Evolutionary conservation across 2,888 invertebrate species (phyloP).

Genomic region (Trichogramma dendrolimi): DNA sequence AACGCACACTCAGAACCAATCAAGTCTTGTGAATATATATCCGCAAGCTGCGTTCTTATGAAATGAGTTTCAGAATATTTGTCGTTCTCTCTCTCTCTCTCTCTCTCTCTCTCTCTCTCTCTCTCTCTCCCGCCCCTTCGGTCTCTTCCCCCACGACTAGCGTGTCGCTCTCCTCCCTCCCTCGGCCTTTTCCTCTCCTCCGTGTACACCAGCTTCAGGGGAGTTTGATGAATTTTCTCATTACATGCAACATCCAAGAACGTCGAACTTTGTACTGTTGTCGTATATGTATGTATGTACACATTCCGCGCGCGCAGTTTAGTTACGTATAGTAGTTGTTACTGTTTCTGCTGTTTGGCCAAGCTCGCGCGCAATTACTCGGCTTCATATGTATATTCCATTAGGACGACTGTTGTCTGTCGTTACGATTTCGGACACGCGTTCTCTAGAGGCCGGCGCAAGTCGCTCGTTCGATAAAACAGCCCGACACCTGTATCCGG

Average conservation of each 20-base stretch:
- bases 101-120: not conserved
- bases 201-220: not conserved
- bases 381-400: too few relatives aligned
- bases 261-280: slow-evolving; percentile 1
- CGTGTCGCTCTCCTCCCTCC: not conserved
- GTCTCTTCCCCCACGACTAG: not conserved
- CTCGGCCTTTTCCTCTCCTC: not conserved
- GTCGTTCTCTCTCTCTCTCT: not conserved
- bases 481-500: too few relatives aligned
- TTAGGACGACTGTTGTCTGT: too few relatives aligned
- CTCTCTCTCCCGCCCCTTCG: not conserved
- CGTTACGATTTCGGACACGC: too few relatives aligned
- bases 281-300: slow-evolving; percentile 7
- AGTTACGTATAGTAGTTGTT: not conserved
- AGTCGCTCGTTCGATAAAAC: too few relatives aligned
- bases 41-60: slow-evolving; percentile 14
- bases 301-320: not conserved
- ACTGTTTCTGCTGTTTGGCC: not conserved
- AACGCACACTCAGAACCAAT: slow-evolving; percentile 7
- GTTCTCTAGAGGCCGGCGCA: too few relatives aligned
- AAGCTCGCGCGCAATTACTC: too few relatives aligned
- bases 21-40: slow-evolving; percentile 7
- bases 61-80: slow-evolving; percentile 25
- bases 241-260: slow-evolving; percentile 25
- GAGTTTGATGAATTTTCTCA: slow-evolving; percentile 21